These are phyloP conservation scores for Momotus momota DNA, from an alignment of 2,797 vertebrate genomes.

Conservation along the genomic window DNA sequence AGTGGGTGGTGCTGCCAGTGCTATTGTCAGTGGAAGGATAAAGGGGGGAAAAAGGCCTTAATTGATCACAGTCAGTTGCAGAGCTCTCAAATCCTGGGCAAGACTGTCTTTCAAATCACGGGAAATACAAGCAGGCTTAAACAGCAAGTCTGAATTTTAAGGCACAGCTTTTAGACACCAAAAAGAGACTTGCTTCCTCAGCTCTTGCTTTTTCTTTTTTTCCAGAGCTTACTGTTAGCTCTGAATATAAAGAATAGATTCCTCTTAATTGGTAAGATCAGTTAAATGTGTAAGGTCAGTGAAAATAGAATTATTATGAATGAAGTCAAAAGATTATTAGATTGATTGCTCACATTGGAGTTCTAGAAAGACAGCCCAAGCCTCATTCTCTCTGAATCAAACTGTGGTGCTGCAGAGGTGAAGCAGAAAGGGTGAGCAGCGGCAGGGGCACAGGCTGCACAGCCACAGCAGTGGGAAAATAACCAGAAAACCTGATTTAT, in stretches of 20 bases:
- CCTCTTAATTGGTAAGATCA: background rate
- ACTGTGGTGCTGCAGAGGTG: background rate
- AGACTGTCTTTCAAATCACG: background rate
- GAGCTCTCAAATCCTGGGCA: background rate
- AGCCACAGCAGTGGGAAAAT: background rate
- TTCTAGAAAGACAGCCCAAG: background rate
- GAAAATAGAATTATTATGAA: background rate
- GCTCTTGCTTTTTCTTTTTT: background rate
- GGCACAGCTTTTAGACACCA: background rate
- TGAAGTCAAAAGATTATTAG: background rate
- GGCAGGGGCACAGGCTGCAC: background rate
- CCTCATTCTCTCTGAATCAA: background rate
- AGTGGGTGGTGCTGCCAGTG: constrained; percentile 37
- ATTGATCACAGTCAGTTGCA: constrained; percentile 8
- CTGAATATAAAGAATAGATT: background rate
- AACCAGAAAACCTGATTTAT: background rate
- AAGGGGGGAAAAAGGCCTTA: constrained; percentile 16
- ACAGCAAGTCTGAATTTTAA: background rate
- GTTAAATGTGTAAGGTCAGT: background rate
- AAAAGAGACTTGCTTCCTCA: background rate
- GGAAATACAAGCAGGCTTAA: background rate
- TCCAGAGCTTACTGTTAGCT: background rate
- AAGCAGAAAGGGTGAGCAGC: background rate
- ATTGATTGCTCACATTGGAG: background rate
- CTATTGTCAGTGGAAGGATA: constrained; percentile 36